Evolutionary conservation across 2,797 vertebrate genomes (phyloP).

Genomic region (Thalassophryne amazonica): DNA sequence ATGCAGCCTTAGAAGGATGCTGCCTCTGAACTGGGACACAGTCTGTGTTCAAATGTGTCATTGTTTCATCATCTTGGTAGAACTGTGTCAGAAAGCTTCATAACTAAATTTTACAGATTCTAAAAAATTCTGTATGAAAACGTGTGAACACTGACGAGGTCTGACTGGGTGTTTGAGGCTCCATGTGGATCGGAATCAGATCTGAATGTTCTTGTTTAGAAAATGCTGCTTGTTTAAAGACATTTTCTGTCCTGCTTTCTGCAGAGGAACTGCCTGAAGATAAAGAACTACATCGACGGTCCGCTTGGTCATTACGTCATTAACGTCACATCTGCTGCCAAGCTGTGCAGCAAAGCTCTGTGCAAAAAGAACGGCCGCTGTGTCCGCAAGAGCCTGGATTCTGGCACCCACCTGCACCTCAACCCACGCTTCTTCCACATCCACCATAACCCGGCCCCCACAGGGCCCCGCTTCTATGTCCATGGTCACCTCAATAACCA

Average conservation of each 20-base stretch:
- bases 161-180: too few relatives aligned
- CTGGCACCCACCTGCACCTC: constrained; percentile 82
- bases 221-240: too few relatives aligned
- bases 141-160: too few relatives aligned
- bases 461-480: constrained; percentile 67
- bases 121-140: too few relatives aligned
- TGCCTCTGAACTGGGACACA: too few relatives aligned
- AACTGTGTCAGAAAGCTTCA: too few relatives aligned
- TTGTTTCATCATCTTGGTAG: too few relatives aligned
- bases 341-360: constrained; percentile 87
- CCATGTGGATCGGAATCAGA: too few relatives aligned
- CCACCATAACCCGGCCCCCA: constrained; percentile 9
- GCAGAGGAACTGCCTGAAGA: constrained; percentile 83
- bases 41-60: too few relatives aligned
- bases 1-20: too few relatives aligned
- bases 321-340: constrained; percentile 89
- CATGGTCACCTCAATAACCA: constrained; percentile 73
- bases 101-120: too few relatives aligned
- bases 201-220: too few relatives aligned
- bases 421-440: constrained; percentile 80
- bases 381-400: constrained; percentile 79
- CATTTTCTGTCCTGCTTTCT: neutral
- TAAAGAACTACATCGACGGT: constrained; percentile 84
- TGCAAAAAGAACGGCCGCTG: constrained; percentile 89
- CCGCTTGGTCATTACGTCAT: constrained; percentile 85